Conservation (phyloP, 2,113 vertebrate genomes). For the Brienomyrus brachyistius region DNA sequence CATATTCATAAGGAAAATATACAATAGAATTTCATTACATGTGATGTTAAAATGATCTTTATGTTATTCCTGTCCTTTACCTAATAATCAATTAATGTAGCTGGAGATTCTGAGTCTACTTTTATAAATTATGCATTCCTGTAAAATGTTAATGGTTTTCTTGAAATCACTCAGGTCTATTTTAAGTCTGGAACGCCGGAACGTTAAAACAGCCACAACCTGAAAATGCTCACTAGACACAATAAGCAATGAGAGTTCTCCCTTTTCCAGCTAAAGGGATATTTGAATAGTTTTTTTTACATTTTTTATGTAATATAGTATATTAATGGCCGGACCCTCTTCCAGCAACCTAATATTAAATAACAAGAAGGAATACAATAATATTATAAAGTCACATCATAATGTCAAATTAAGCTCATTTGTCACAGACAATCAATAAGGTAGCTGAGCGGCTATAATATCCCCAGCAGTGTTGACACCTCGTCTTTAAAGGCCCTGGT, state of each 20-base stretch:
- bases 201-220: neutral
- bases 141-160: conserved; percentile 16
- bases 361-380: neutral
- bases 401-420: conserved; percentile 15
- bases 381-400: neutral
- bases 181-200: neutral
- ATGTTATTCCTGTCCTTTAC: conserved; percentile 1
- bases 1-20: neutral
- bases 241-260: neutral
- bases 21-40: neutral
- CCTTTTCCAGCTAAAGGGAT: neutral
- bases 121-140: conserved; percentile 11
- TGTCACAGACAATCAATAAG: neutral
- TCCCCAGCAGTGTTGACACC: conserved; percentile 17
- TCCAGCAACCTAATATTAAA: neutral
- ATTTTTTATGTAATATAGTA: neutral
- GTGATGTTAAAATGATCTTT: neutral
- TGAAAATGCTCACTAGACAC: neutral
- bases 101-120: conserved; percentile 9
- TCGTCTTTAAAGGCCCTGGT: conserved; percentile 25
- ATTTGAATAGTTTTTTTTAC: neutral
- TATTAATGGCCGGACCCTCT: neutral
- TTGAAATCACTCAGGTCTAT: neutral
- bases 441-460: conserved; percentile 12
- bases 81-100: conserved; percentile 15